Conservation (phyloP, 2,888 invertebrate species). For the Leuctra nigra region DNA sequence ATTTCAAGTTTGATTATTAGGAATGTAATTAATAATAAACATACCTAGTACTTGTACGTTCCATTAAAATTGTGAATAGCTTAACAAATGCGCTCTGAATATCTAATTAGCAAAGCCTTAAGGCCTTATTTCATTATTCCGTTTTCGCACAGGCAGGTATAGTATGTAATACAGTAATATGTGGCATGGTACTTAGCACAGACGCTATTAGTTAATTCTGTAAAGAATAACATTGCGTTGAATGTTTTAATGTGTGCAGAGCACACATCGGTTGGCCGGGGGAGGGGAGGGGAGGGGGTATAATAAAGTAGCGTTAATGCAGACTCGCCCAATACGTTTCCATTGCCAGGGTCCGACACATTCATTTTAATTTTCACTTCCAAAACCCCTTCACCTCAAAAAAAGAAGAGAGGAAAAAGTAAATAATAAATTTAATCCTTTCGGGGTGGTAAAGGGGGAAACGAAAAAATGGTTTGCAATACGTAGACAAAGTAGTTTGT, state of each 20-base stretch:
- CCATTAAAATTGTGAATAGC: not conserved
- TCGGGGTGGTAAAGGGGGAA: not conserved
- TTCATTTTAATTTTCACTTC: constrained; percentile 24
- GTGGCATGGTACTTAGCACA: no score
- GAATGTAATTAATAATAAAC: no score
- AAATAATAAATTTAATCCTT: constrained; percentile 18
- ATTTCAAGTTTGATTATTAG: no score
- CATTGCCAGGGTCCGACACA: constrained; percentile 18
- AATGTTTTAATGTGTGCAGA: no score
- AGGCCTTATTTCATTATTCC: no score
- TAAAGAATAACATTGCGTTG: no score
- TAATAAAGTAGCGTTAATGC: constrained; percentile 21
- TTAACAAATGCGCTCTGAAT: not conserved
- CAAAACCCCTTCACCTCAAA: constrained; percentile 16
- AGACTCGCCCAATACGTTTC: constrained; percentile 20
- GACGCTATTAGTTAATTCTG: no score
- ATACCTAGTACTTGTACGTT: no score
- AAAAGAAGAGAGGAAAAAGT: not conserved
- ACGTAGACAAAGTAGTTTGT: constrained; percentile 15
- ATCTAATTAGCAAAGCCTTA: not conserved
- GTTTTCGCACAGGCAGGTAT: no score
- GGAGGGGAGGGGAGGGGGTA: no score
- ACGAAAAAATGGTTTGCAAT: not conserved
- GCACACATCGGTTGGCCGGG: no score
- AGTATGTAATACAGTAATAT: no score